Percentiles rank a stretch among this genome's conserved stretches.
Evolutionary conservation across 2,888 invertebrate species (phyloP).

Genomic region (Microplitis manilae): DNA sequence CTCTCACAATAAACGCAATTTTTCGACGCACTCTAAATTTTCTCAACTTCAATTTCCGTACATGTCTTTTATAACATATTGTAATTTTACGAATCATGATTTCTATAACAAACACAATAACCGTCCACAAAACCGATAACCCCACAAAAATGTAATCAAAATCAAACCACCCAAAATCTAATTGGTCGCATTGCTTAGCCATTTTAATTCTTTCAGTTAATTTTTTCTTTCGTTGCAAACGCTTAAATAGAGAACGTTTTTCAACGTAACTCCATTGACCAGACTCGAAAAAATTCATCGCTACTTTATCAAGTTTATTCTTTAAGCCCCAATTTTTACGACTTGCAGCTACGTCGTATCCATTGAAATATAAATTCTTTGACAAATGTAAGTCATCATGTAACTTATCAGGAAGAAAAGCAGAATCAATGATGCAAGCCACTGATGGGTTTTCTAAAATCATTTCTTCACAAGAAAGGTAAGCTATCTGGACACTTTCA

Average conservation of each 20-base stretch:
- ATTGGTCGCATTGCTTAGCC: not conserved
- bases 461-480: not conserved
- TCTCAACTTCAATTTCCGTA: not conserved
- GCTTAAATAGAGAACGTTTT: not conserved
- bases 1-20: not conserved
- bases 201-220: not conserved
- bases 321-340: not conserved
- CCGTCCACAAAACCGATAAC: not conserved
- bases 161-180: not conserved
- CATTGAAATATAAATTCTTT: not conserved
- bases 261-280: not conserved
- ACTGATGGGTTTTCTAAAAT: not conserved
- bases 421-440: not conserved
- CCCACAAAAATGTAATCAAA: not conserved
- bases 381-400: not conserved
- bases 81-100: not conserved
- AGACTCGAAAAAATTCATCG: not conserved
- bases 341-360: not conserved
- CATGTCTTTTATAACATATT: not conserved
- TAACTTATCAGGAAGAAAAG: not conserved
- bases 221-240: not conserved
- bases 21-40: not conserved
- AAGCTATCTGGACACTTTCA: not conserved
- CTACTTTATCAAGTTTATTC: not conserved
- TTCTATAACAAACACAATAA: not conserved